Base-by-base conservation (phyloP, 1,140 invertebrate genomes). In the Cephus cinctus region DNA sequence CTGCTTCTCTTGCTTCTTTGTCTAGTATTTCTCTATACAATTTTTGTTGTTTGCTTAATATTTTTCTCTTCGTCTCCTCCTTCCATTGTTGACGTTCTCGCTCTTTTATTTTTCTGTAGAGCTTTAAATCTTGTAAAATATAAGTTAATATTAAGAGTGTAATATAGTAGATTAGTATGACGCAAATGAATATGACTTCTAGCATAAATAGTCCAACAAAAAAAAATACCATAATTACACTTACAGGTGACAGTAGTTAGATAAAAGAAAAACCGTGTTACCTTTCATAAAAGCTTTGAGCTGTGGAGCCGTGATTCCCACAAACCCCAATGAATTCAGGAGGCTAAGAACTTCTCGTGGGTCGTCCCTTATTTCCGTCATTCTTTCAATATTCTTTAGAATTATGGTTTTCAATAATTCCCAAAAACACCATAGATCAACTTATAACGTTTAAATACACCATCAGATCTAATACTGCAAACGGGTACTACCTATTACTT, bases 221-320 rank as follows among this genome's bases (percentile, higher is more conserved):
- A 30, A 11, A 3, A 30, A 12, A 2, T 30, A 11, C 14, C 14
- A 30, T n/a, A n/a, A n/a, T n/a, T n/a, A n/a, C n/a, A n/a, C n/a
- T n/a, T n/a, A 27, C 25, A 27, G 25, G n/a, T 6, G n/a, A 27
- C 25, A 27, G 25, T 27, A 27, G 6, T 27, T 27, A 6, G n/a
- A 2, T 38, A 2, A 38, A 3, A 16, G 3, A 38, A 38, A 38
- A 38, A 38, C 16, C 16, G 3, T 16, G 23, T 52, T 55, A 74
- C 73, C 72, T 74, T 76, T 76, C 65, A 76, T 73, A 54, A 76
- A 76, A 41, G 54, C 56, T 65, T 76, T 73, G 19, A 76, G 58
- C 48, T 75, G 70, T 25, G 61, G 27, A 12, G 69, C 70, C 1
- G 71, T 75, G 15, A 76, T 60, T n/a, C 71, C 72, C 32, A 74